These are phyloP conservation scores for Myopa tessellatipennis DNA, from an alignment of 2,888 invertebrate genomes.

Conservation along the genomic window DNA sequence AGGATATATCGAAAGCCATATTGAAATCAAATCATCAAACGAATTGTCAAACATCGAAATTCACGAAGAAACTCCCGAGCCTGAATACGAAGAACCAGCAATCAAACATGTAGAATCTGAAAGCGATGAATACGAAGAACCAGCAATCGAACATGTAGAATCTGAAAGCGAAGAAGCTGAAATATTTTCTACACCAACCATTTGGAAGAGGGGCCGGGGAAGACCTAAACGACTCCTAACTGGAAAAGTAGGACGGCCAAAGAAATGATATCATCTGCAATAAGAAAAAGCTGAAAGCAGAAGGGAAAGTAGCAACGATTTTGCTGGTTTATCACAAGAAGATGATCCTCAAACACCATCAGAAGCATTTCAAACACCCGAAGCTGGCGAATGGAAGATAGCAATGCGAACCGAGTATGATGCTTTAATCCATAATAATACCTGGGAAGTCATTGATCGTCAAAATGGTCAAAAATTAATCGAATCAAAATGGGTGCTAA, in stretches of 20 bases:
- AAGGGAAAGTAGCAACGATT: not conserved
- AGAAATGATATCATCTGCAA: not conserved
- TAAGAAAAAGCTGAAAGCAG: not conserved
- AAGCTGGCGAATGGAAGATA: constrained; percentile 35
- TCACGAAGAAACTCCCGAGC: too few relatives aligned
- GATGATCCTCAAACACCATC: not conserved
- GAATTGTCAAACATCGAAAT: too few relatives aligned
- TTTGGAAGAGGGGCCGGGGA: not conserved
- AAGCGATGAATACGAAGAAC: not conserved
- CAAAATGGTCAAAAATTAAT: too few relatives aligned
- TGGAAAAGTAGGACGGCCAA: not conserved
- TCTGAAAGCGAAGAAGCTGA: not conserved
- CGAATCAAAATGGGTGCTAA: constrained; percentile 52
- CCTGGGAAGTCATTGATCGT: too few relatives aligned
- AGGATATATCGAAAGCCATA: too few relatives aligned
- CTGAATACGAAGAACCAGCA: too few relatives aligned
- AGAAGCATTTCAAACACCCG: not conserved
- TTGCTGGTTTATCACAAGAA: not conserved
- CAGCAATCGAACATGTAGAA: constrained; percentile 1
- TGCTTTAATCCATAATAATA: too few relatives aligned
- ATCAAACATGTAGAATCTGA: too few relatives aligned
- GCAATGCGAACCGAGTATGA: constrained; percentile 43
- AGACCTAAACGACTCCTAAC: not conserved
- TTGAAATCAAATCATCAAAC: too few relatives aligned
- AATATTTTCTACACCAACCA: not conserved